Evolutionary conservation across 1,140 invertebrate genomes (phyloP).

Genomic region (Zaprionus nigranus): DNA sequence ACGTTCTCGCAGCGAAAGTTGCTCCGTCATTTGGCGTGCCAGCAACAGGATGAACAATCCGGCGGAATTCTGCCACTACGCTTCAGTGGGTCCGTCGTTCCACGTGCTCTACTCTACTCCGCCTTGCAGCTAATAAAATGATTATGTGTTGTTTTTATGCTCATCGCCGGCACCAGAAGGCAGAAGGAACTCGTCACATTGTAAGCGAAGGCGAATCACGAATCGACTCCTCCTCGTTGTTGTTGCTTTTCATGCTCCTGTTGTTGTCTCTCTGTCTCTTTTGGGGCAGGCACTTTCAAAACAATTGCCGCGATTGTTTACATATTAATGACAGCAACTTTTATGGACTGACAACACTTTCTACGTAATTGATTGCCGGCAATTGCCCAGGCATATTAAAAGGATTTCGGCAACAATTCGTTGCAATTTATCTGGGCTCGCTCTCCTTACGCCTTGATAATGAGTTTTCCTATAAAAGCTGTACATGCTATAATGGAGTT

Average conservation of each 20-base stretch:
- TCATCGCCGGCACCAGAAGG: slow-evolving; percentile 36
- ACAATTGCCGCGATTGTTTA: slow-evolving; percentile 75
- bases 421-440: neutral
- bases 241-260: neutral
- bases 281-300: slow-evolving; percentile 45
- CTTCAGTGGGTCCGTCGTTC: slow-evolving; percentile 56
- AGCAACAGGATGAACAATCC: slow-evolving; percentile 72
- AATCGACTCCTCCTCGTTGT: neutral
- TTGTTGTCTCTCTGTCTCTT: neutral
- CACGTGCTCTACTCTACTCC: neutral
- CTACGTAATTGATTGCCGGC: slow-evolving; percentile 59
- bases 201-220: slow-evolving; percentile 6
- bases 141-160: slow-evolving; percentile 80
- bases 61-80: slow-evolving; percentile 56
- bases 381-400: slow-evolving; percentile 44
- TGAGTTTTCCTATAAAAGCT: neutral
- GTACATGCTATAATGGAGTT: neutral
- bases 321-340: slow-evolving; percentile 78
- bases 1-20: slow-evolving; percentile 45
- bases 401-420: slow-evolving; percentile 29
- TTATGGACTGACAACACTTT: slow-evolving; percentile 65
- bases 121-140: slow-evolving; percentile 77
- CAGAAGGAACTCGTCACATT: neutral
- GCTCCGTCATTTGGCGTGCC: slow-evolving; percentile 32
- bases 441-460: neutral